These are phyloP conservation scores for Odocoileus virginianus DNA, from an alignment of 2,113 vertebrate genomes.

Conservation along the genomic window DNA sequence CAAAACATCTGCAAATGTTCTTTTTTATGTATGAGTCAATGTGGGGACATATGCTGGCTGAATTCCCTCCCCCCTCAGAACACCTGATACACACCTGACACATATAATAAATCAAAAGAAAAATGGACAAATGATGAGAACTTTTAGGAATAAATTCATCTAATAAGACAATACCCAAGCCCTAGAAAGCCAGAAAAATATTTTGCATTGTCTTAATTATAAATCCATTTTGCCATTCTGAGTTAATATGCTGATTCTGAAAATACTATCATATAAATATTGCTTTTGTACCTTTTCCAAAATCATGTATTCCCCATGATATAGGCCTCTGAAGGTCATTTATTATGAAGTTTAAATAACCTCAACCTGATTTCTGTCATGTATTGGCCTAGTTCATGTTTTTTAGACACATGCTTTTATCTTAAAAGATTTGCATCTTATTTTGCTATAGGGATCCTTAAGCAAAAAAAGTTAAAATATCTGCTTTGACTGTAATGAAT, in stretches of 20 bases:
- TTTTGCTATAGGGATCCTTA: constrained; percentile 24
- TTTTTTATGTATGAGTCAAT: constrained; percentile 57
- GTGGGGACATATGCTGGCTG: constrained; percentile 28
- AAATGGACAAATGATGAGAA: constrained; percentile 66
- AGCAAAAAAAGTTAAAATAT: constrained; percentile 11
- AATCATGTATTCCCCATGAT: neutral
- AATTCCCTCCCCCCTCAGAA: neutral
- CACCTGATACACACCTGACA: constrained; percentile 50
- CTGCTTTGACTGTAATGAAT: neutral
- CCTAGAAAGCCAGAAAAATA: neutral
- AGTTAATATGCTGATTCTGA: constrained; percentile 28
- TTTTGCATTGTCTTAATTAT: neutral
- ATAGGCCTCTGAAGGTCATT: neutral
- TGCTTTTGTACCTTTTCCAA: constrained; percentile 39
- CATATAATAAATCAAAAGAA: constrained; percentile 74
- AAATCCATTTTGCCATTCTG: constrained; percentile 18
- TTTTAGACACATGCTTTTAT: constrained; percentile 25
- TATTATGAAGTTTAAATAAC: constrained; percentile 13
- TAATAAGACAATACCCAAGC: neutral
- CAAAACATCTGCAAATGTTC: constrained; percentile 76
- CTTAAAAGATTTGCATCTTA: constrained; percentile 16
- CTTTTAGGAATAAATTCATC: constrained; percentile 50
- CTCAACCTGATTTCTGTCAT: constrained; percentile 14
- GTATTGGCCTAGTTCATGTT: neutral
- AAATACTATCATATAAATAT: constrained; percentile 40